Evolutionary conservation across 2,888 invertebrate species (phyloP), one percentile per base, ranked within the genome.

Genomic region (Archips xylosteana): DNA sequence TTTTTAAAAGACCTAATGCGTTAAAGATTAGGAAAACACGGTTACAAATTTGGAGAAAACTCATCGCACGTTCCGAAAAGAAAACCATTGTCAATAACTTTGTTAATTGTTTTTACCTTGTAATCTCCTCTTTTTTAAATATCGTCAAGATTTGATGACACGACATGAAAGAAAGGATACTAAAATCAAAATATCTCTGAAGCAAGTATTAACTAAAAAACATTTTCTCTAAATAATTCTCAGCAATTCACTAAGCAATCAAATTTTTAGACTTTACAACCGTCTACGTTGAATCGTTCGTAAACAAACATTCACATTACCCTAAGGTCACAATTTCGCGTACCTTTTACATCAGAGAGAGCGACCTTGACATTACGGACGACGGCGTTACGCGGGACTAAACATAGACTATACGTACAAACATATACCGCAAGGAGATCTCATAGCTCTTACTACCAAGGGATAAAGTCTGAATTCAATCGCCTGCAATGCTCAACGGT

Each of bases 291-390:
- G 2, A 32, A 32, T 0, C 10, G 3, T 32, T 32, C 10, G 32
- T 57, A 32, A 57, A 57, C 57, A 54, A 54, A 15, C 51, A 54
- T 15, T n/a, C 23, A 6, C 13, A 23, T 54, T 54, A 54, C 57
- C 32, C 23, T n/a, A 57, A 57, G 57, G 32, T 57, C 57, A 54
- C 32, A 57, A 32, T 36, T 60, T 36, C 36, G n/a, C 60, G 39
- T n/a, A 60, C 23, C 60, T 36, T n/a, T n/a, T 36, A 9, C 60
- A 39, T 12, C 32, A 59, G 59, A 15, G 12, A 32, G 34, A 36
- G 36, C n/a, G 39, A 60, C 60, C 60, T 60, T 60, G 60, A 39
- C 60, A 60, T 60, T 60, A 60, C 34, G 12, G 13, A 9, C n/a
- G 34, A 23, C 3, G 60, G 39, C 23, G 23, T 39, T 60, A 60